phyloP scores from a whole-genome alignment of 2,113 vertebrate genomes.

The Coryphaenoides rupestris region DNA sequence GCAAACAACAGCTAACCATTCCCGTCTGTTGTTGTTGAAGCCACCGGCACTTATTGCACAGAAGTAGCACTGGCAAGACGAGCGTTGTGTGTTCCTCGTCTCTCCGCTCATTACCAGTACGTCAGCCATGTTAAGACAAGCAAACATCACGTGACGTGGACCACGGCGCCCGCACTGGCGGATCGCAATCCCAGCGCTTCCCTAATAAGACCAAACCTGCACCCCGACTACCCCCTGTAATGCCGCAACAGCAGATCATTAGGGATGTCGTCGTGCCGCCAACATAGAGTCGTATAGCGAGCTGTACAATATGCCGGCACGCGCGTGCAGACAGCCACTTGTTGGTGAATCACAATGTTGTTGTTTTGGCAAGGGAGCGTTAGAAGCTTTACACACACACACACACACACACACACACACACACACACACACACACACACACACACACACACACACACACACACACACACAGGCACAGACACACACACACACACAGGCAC shows the following conservation, averaged over 20 bases:
- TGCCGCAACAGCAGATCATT: constrained; percentile 20
- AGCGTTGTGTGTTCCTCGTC: too few relatives aligned
- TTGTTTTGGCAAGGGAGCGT: constrained; percentile 23
- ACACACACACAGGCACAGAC: neutral
- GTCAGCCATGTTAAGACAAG: neutral
- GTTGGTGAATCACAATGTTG: constrained; percentile 44
- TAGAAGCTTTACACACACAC: constrained; percentile 2
- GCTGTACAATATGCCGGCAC: constrained; percentile 11
- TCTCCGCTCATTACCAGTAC: neutral
- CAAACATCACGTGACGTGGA: neutral
- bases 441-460: neutral
- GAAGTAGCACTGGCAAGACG: too few relatives aligned
- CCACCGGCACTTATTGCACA: too few relatives aligned
- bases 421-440: neutral
- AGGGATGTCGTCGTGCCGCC: constrained; percentile 10
- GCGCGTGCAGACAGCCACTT: constrained; percentile 44
- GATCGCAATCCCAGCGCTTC: constrained; percentile 2
- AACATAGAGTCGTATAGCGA: constrained; percentile 10
- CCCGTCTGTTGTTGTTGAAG: too few relatives aligned
- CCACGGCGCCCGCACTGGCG: neutral
- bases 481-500: neutral
- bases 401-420: constrained; percentile 4
- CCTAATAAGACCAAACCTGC: constrained; percentile 3
- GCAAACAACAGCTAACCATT: too few relatives aligned
- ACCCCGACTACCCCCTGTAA: constrained; percentile 10